Evolutionary conservation across 2,888 invertebrate species (phyloP).

Genomic region (Lepidocyrtoides sp.): DNA sequence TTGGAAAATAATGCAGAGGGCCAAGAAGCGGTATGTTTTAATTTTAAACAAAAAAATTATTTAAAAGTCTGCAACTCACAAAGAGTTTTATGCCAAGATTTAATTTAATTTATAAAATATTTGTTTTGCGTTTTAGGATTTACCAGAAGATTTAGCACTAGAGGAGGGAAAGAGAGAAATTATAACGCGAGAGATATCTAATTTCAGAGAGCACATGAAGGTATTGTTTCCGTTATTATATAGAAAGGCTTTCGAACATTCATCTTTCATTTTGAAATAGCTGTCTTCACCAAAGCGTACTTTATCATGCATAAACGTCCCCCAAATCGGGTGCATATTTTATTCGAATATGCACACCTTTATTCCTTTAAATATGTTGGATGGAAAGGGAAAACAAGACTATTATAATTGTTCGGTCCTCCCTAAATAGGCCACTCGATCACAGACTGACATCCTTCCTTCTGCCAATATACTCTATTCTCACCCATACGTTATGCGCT

Average conservation of each 20-base stretch:
- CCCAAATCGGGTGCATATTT: slow-evolving; percentile 50
- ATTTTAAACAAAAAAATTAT: no score
- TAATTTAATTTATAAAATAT: slow-evolving; percentile 15
- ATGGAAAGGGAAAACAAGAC: slow-evolving; percentile 76
- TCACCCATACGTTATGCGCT: slow-evolving; percentile 74
- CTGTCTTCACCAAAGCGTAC: slow-evolving; percentile 30
- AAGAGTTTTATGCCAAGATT: no score
- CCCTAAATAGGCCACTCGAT: slow-evolving; percentile 84
- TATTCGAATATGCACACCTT: slow-evolving; percentile 18
- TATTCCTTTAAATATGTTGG: slow-evolving; percentile 34
- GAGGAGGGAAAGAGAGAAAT: slow-evolving; percentile 98
- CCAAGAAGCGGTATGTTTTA: slow-evolving; percentile 56
- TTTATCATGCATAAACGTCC: slow-evolving; percentile 46
- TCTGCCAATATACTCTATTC: slow-evolving; percentile 80
- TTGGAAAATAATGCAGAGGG: slow-evolving; percentile 76
- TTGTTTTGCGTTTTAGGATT: slow-evolving; percentile 77
- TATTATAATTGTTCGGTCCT: slow-evolving; percentile 84
- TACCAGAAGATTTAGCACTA: slow-evolving; percentile 93
- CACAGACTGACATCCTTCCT: slow-evolving; percentile 84
- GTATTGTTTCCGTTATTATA: slow-evolving; percentile 88
- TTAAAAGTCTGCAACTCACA: no score
- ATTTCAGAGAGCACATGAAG: slow-evolving; percentile 99
- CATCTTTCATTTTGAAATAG: not conserved
- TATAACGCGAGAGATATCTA: slow-evolving; percentile 98
- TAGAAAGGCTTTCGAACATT: not conserved